phyloP scores from a whole-genome alignment of 2,888 invertebrate species.

The Agrotis clavis region DNA sequence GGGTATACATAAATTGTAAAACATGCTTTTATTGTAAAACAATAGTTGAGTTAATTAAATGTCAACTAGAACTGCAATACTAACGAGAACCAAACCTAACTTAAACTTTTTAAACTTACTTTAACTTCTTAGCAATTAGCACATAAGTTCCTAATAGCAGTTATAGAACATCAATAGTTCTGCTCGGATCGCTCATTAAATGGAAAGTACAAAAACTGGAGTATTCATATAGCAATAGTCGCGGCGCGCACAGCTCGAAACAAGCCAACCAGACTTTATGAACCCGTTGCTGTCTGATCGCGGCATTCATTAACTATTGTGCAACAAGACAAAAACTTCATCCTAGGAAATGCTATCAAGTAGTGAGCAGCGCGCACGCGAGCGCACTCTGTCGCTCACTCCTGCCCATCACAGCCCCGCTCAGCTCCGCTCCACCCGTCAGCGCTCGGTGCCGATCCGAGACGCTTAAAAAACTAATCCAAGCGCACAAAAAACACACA shows the following conservation, averaged over 20 bases:
- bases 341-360: background rate
- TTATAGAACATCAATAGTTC: background rate
- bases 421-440: background rate
- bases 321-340: slow-evolving; percentile 4
- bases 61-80: background rate
- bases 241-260: slow-evolving; percentile 3
- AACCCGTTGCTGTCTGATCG: too few species aligned
- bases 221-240: background rate
- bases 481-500: slow-evolving; percentile 72
- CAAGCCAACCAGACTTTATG: slow-evolving; percentile 3
- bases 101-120: too few species aligned
- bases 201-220: background rate
- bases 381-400: slow-evolving; percentile 12
- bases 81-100: background rate
- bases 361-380: slow-evolving; percentile 23
- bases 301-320: background rate
- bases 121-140: background rate
- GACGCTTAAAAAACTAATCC: slow-evolving; percentile 64
- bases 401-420: background rate
- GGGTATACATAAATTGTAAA: background rate
- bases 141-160: too few species aligned
- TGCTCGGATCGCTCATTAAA: background rate
- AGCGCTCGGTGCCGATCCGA: slow-evolving; percentile 3
- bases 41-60: background rate
- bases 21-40: background rate